These are phyloP conservation scores for Ophioninae sp. DNA, from an alignment of 2,888 invertebrate species.

Conservation along the genomic window DNA sequence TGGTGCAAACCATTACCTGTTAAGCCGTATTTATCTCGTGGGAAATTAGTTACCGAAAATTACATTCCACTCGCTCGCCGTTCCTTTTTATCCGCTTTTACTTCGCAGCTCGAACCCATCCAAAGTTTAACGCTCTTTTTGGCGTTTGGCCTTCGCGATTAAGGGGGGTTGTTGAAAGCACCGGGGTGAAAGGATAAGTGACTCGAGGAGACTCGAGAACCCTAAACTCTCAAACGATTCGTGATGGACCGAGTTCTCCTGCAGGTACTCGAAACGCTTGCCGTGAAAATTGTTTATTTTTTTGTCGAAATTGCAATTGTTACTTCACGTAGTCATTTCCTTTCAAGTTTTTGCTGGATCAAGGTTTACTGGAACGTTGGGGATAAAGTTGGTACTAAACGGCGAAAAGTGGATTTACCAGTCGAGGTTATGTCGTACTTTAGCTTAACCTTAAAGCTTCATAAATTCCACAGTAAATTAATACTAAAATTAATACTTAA, in stretches of 20 bases:
- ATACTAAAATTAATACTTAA: no score
- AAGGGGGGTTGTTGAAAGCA: constrained; percentile 12
- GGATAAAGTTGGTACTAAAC: no score
- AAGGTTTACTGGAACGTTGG: no score
- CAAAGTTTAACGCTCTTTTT: constrained; percentile 31
- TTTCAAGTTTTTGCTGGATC: background rate
- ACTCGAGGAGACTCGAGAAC: constrained; percentile 7
- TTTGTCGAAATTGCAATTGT: background rate
- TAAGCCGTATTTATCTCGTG: constrained; percentile 62
- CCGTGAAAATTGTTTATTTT: background rate
- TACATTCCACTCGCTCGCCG: constrained; percentile 36
- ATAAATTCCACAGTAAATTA: no score
- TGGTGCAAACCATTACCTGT: background rate
- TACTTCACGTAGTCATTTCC: background rate
- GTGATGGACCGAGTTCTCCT: background rate
- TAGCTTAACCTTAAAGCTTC: no score
- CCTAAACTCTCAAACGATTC: constrained; percentile 16
- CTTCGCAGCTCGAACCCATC: constrained; percentile 32
- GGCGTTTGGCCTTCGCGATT: constrained; percentile 8
- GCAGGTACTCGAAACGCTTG: background rate
- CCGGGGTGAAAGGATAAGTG: background rate
- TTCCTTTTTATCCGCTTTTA: constrained; percentile 60
- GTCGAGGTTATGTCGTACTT: no score
- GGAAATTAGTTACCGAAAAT: constrained; percentile 65
- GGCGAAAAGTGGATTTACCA: no score